These are phyloP conservation scores for Bimastos eiseni DNA, from an alignment of 2,888 invertebrate genomes.

Conservation along the genomic window DNA sequence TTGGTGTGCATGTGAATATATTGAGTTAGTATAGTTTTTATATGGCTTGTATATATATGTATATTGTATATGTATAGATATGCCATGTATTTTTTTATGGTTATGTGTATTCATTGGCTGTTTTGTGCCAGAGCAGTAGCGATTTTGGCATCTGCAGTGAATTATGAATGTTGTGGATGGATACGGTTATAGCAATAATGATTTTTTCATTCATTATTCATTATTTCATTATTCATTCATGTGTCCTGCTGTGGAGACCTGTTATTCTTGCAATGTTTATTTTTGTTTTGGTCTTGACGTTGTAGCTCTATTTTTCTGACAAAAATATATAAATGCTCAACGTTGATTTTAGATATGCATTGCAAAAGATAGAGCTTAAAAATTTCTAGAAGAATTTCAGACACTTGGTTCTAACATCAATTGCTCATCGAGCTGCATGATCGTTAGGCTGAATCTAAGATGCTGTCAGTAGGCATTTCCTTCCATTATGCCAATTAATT, in stretches of 20 bases:
- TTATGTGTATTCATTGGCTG: not conserved
- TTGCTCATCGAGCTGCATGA: too few species aligned
- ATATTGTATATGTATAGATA: too few species aligned
- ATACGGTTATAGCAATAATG: not conserved
- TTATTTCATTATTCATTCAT: constrained; percentile 7
- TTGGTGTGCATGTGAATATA: too few species aligned
- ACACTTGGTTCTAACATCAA: not conserved
- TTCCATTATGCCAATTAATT: not conserved
- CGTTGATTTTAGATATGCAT: not conserved
- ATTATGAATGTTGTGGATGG: not conserved
- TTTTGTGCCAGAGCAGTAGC: not conserved
- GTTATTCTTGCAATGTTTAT: not conserved
- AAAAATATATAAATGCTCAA: not conserved
- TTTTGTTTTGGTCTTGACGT: not conserved
- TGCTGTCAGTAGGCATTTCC: not conserved
- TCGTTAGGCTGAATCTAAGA: not conserved
- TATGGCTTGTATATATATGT: too few species aligned
- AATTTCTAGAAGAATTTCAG: not conserved
- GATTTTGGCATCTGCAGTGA: not conserved
- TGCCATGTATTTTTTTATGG: too few species aligned
- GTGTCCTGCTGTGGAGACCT: not conserved
- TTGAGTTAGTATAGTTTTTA: too few species aligned
- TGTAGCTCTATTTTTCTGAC: not conserved
- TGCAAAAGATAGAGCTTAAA: not conserved
- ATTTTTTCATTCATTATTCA: not conserved